Percentiles rank a stretch among this genome's conserved stretches.
These are phyloP conservation scores for Panthera leo DNA, from an alignment of 2,113 vertebrate species.

Conservation along the genomic window DNA sequence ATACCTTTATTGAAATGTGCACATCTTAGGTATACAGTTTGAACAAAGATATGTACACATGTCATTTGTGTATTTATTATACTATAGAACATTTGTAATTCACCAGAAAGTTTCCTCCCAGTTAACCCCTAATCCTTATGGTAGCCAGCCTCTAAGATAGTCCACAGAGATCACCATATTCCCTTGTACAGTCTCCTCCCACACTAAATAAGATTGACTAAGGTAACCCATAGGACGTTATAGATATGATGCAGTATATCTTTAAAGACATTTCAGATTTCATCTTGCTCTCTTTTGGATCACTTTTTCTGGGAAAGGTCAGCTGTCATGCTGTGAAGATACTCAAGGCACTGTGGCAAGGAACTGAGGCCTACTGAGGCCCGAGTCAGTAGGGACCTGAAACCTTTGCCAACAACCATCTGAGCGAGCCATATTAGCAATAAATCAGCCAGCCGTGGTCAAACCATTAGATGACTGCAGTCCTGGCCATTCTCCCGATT, in stretches of 20 bases:
- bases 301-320: not conserved
- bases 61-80: not conserved
- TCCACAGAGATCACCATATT: not conserved
- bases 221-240: not conserved
- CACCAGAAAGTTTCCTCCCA: not conserved
- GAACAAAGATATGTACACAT: not conserved
- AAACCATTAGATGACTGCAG: not conserved
- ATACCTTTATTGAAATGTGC: not conserved
- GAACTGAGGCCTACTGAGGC: not conserved
- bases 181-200: not conserved
- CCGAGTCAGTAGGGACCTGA: not conserved
- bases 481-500: not conserved
- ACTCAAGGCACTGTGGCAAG: not conserved
- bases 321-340: not conserved
- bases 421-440: not conserved
- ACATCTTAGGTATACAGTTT: not conserved
- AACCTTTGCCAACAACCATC: not conserved
- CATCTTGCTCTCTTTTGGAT: not conserved
- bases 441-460: not conserved
- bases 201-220: not conserved
- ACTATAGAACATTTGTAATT: not conserved
- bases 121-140: not conserved
- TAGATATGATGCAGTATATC: not conserved
- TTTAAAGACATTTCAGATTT: not conserved
- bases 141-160: not conserved